Evolutionary conservation across 2,113 vertebrate genomes (phyloP), one percentile per base, ranked within the genome.

Genomic region (Forbesichthys agassizii): DNA sequence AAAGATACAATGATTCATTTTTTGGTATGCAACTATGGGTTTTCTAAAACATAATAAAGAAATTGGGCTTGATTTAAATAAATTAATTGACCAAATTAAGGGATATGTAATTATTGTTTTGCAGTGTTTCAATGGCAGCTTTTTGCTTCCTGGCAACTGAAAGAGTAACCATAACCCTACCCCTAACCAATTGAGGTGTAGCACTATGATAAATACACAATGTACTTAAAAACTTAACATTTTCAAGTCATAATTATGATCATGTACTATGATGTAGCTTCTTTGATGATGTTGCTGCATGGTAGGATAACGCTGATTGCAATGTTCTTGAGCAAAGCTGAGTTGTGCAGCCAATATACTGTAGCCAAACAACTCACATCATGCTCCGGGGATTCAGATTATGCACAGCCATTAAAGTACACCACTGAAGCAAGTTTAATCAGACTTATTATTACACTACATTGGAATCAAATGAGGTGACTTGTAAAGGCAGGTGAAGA

Each of bases 51-150:
- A 84, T 62, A 2, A 76, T 81, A 87, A 87, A 86, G 78, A 84
- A 88, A 91, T 89, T 88, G 89, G 56, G 10, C 14, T 1, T 68
- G 68, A 79, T 69, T 82, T 51, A 78, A 76, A 68, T 47, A 48
- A 56, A 55, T 75, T 69, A 71, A 33, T 61, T 48, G 11, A 67
- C 64, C 60, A 33, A 11, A 12, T 48, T 61, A 73, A 48, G 63
- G 46, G 27, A 54, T 48, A 42, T 68, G 77, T 80, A 64, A 81
- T 88, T 77, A 82, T 53, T 75, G 64, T 11, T 63, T 57, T 68
- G 71, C 77, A 62, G 13, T 42, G 69, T 82, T 77, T 74, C 61
- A 58, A 27, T 27, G 27, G 27, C 27, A 27, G 2, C 27, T 3
- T 27, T 46, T 68, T 68, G 63, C 58, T 53, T 65, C 82, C 70